Evolutionary conservation across 2,888 invertebrate species (phyloP).

Genomic region (Agonopterix alstromeriana): DNA sequence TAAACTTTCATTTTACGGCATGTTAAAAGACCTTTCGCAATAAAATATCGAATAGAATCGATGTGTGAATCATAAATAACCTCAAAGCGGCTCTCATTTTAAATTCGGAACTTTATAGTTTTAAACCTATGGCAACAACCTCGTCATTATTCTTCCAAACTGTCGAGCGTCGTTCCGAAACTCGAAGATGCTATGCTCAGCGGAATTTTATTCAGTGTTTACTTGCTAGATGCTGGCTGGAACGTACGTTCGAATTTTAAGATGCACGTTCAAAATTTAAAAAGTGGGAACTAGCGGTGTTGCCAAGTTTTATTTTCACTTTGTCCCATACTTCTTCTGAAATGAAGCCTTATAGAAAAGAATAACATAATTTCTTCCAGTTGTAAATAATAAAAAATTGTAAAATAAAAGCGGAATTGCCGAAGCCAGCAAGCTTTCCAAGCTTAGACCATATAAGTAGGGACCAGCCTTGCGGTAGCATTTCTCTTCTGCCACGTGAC

Average conservation of each 20-base stretch:
- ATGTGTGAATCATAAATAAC: constrained; percentile 11
- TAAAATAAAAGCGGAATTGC: too few species aligned
- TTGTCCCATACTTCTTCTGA: too few species aligned
- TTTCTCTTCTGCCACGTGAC: too few species aligned
- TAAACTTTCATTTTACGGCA: constrained; percentile 3
- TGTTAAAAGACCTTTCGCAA: constrained; percentile 7
- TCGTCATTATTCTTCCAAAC: constrained; percentile 28
- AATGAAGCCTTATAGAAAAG: too few species aligned
- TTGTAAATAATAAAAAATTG: too few species aligned
- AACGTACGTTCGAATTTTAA: constrained; percentile 14
- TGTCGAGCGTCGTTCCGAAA: constrained; percentile 27
- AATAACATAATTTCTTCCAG: too few species aligned
- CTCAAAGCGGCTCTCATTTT: constrained; percentile 12
- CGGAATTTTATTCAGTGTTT: constrained; percentile 33
- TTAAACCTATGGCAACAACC: constrained; percentile 27
- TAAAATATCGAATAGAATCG: constrained; percentile 5
- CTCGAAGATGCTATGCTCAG: constrained; percentile 29
- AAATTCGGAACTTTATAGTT: constrained; percentile 11
- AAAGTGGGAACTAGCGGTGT: neutral
- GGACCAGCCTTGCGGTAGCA: too few species aligned
- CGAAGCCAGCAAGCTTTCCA: too few species aligned
- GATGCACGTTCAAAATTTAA: constrained; percentile 14
- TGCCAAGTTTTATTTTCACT: too few species aligned
- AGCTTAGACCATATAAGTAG: too few species aligned
- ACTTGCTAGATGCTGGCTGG: constrained; percentile 15